A percentile compares a stretch with the other conserved stretches of the same genome.
Conservation (phyloP, 2,888 invertebrate genomes). For the Esperia sulphurella region DNA sequence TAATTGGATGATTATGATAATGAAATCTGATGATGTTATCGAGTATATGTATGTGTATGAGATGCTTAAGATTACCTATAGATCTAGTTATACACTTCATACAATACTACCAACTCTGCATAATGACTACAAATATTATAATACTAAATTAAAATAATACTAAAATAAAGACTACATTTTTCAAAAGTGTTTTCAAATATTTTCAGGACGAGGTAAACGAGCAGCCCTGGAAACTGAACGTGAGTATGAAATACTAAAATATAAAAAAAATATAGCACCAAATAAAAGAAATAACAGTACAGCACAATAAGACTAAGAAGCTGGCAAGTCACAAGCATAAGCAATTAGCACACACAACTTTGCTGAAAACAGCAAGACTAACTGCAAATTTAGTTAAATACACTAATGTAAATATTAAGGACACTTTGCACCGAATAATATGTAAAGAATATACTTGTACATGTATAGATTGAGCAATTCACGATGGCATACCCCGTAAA, state of each 20-base stretch:
- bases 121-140: too few relatives aligned
- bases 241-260: conserved; percentile 27
- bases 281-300: conserved; percentile 10
- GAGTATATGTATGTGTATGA: too few relatives aligned
- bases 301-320: conserved; percentile 9
- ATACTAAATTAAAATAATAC: too few relatives aligned
- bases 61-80: too few relatives aligned
- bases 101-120: too few relatives aligned
- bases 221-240: conserved; percentile 34
- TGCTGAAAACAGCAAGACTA: conserved; percentile 8
- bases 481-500: too few relatives aligned
- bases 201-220: conserved; percentile 44
- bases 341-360: not conserved
- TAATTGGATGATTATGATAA: too few relatives aligned
- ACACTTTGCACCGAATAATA: conserved; percentile 15
- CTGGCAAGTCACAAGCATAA: not conserved
- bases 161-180: not conserved
- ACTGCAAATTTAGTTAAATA: conserved; percentile 10
- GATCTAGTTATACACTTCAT: too few relatives aligned
- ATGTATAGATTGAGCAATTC: too few relatives aligned
- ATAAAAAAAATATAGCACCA: conserved; percentile 4
- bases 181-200: not conserved
- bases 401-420: conserved; percentile 10
- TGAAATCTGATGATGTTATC: too few relatives aligned
- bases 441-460: not conserved